These are phyloP conservation scores for Tauraco erythrolophus DNA, from an alignment of 2,113 vertebrate genomes.

Conservation along the genomic window DNA sequence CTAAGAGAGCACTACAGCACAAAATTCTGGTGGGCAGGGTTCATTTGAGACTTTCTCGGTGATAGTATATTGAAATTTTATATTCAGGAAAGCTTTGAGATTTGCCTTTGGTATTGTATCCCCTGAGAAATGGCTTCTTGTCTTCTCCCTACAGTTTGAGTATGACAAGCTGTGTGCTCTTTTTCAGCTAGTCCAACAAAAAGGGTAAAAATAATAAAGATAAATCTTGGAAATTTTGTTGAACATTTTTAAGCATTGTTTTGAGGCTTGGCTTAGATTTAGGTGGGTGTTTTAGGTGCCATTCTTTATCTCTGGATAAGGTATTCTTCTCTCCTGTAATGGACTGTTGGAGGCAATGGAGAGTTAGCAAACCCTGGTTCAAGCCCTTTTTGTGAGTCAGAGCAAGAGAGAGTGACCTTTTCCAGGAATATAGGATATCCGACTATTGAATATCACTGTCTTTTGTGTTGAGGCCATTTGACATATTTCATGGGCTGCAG, in stretches of 20 bases:
- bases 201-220: background rate
- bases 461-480: background rate
- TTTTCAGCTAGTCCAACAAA: background rate
- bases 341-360: background rate
- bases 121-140: background rate
- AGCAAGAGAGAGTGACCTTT: background rate
- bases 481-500: background rate
- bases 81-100: background rate
- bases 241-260: background rate
- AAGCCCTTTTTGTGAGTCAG: background rate
- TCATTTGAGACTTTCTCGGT: background rate
- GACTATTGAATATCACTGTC: background rate
- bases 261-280: background rate
- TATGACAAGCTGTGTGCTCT: background rate
- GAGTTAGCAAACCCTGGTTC: background rate
- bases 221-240: background rate
- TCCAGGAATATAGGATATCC: background rate
- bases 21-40: background rate
- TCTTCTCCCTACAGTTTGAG: background rate
- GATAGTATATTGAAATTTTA: background rate
- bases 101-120: background rate
- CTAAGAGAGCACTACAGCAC: background rate
- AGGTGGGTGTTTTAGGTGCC: background rate
- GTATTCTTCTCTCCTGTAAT: background rate
- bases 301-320: background rate